Conservation (phyloP, 2,797 vertebrate genomes). For the Peromyscus nudipes region DNA sequence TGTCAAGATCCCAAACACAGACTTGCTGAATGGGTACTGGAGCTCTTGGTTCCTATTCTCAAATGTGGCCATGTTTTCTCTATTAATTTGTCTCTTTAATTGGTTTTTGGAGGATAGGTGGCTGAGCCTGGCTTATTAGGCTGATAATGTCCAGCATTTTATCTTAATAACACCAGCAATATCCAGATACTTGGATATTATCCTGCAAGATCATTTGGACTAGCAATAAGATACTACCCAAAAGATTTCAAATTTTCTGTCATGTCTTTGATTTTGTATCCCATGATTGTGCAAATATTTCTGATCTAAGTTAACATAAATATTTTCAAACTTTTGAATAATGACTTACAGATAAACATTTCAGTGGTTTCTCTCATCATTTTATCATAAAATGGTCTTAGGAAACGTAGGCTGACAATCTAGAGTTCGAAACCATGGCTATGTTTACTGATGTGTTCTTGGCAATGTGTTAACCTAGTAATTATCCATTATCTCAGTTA, state of each 20-base stretch:
- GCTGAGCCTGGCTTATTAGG: not conserved
- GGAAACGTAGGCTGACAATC: not conserved
- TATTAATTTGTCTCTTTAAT: not conserved
- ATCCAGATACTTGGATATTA: not conserved
- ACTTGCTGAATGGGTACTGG: not conserved
- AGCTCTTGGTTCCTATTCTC: not conserved
- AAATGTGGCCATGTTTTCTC: not conserved
- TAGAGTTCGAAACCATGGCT: not conserved
- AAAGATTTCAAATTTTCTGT: not conserved
- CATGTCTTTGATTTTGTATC: slow-evolving; percentile 13
- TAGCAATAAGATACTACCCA: not conserved
- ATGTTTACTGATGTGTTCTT: not conserved
- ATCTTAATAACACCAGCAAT: not conserved
- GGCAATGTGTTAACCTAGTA: not conserved
- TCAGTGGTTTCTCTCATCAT: not conserved
- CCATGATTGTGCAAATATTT: not conserved
- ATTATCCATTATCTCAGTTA: not conserved
- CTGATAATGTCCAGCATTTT: not conserved
- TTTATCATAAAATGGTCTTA: slow-evolving; percentile 15
- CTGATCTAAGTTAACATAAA: not conserved
- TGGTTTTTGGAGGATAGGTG: not conserved
- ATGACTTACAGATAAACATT: slow-evolving; percentile 39
- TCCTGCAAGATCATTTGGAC: not conserved
- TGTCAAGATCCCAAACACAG: not conserved
- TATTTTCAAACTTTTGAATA: slow-evolving; percentile 37